These are phyloP conservation scores for Leptopilina myrica DNA, from an alignment of 2,888 invertebrate genomes.

Conservation along the genomic window DNA sequence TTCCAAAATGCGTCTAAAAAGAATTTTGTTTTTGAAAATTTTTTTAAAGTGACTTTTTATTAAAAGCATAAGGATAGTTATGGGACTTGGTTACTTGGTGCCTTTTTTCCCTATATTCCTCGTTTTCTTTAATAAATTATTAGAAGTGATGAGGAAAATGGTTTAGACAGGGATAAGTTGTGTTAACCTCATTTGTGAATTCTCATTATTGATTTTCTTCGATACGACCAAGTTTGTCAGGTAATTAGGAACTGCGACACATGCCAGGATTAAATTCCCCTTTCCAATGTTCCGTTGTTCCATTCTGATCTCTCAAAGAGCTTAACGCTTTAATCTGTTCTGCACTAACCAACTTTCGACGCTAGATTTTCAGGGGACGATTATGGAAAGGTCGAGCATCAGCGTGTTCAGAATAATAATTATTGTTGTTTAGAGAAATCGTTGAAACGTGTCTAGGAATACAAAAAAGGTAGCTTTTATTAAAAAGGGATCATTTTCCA, in stretches of 20 bases:
- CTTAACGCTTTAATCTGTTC: constrained; percentile 66
- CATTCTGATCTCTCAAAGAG: constrained; percentile 54
- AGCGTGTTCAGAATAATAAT: constrained; percentile 69
- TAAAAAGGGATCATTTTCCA: background rate
- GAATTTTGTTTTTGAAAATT: too few relatives aligned
- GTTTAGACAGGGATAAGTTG: constrained; percentile 12
- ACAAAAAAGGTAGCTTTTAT: constrained; percentile 23
- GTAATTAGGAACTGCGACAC: constrained; percentile 63
- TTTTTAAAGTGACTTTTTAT: too few relatives aligned
- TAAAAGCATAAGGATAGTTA: too few relatives aligned
- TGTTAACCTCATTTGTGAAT: constrained; percentile 43
- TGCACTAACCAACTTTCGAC: constrained; percentile 56
- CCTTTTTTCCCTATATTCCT: too few relatives aligned
- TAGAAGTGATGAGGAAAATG: background rate
- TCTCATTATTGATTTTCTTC: constrained; percentile 56
- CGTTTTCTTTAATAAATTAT: too few relatives aligned
- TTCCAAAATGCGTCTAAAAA: too few relatives aligned
- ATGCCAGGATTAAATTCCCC: constrained; percentile 60
- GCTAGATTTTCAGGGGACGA: constrained; percentile 61
- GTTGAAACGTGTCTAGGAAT: constrained; percentile 57
- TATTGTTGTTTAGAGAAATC: constrained; percentile 63
- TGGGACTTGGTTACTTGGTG: too few relatives aligned
- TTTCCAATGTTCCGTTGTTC: constrained; percentile 54
- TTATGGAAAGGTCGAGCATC: constrained; percentile 52
- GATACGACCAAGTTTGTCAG: constrained; percentile 59